Evolutionary conservation across 1,140 invertebrate genomes (phyloP), one percentile per base, ranked within the genome.

Genomic region (Halyomorpha halys): DNA sequence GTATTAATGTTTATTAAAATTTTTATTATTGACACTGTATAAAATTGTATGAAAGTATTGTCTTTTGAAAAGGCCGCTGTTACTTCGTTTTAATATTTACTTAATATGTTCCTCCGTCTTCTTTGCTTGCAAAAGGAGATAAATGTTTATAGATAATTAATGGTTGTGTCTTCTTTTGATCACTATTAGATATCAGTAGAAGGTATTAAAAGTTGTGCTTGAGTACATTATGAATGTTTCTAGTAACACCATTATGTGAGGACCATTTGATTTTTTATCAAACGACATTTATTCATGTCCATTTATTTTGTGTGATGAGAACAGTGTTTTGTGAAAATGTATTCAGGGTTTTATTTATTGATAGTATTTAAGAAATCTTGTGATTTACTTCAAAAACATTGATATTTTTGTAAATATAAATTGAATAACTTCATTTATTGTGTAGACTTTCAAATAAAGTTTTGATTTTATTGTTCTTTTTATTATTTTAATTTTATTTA

Each of bases 341-440:
- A 49, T 49, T 49, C 47, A 49, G 47, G 47, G 47, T 49, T 49
- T 49, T 49, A 49, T 49, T 49, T 21, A 49, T 49, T 49, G n/a
- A 49, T 49, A 49, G 47, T 21, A 49, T 49, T 49, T 49, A 49
- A 49, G 47, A 49, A 49, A 49, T 19, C 21, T 49, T 49, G 47
- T 49, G 47, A 49, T 49, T 49, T 49, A 49, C 47, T 49, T 49
- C n/a, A 49, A 16, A 49, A 49, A 21, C n/a, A 49, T 49, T 49
- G 47, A 49, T 49, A 49, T 49, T 49, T 49, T 49, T 49, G 47
- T 49, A 49, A 49, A 49, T 49, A 49, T n/a, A 49, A 49, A 49
- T 49, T 49, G n/a, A 49, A 49, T 49, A 49, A 19, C 47, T 49
- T 16, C n/a, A 49, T 49, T 49, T 49, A 21, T 49, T 49, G 47